These are phyloP conservation scores for Drosophila acutilabella DNA, from an alignment of 2,888 invertebrate genomes.

Conservation along the genomic window DNA sequence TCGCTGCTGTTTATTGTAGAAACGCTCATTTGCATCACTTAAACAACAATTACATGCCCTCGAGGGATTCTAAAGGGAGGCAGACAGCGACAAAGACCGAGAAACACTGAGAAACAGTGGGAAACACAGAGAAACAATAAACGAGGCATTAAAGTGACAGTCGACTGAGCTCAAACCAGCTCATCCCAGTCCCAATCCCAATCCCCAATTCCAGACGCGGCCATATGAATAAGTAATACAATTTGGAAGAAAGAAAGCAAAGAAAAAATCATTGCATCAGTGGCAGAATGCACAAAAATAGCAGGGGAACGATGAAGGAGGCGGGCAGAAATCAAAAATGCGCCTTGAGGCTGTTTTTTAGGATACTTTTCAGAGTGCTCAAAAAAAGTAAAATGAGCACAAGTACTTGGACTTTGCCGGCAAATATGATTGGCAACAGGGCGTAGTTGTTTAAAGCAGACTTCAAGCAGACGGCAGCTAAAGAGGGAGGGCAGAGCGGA, in stretches of 20 bases:
- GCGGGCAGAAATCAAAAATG: conserved; percentile 56
- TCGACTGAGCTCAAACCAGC: conserved; percentile 27
- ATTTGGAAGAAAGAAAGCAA: conserved; percentile 25
- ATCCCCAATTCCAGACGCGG: conserved; percentile 25
- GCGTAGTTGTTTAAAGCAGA: conserved; percentile 41
- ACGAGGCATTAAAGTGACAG: conserved; percentile 59
- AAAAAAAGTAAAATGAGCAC: not conserved
- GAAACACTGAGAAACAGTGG: not conserved
- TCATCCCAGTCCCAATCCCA: conserved; percentile 11
- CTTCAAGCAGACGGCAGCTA: conserved; percentile 45
- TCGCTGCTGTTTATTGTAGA: conserved; percentile 38
- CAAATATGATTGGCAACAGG: conserved; percentile 50
- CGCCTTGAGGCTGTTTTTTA: conserved; percentile 46
- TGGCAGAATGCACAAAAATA: not conserved
- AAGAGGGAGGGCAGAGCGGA: conserved; percentile 4
- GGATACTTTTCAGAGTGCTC: conserved; percentile 2
- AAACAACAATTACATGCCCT: conserved; percentile 71
- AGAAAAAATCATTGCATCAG: conserved; percentile 27
- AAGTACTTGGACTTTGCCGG: conserved; percentile 19
- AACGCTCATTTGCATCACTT: conserved; percentile 74
- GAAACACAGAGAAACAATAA: conserved; percentile 56
- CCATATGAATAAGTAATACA: conserved; percentile 58
- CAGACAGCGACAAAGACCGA: conserved; percentile 12
- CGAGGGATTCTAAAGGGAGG: conserved; percentile 33
- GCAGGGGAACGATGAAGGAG: too few species aligned